phyloP scores from a whole-genome alignment of 2,888 invertebrate genomes.

The Limnephilus rhombicus region DNA sequence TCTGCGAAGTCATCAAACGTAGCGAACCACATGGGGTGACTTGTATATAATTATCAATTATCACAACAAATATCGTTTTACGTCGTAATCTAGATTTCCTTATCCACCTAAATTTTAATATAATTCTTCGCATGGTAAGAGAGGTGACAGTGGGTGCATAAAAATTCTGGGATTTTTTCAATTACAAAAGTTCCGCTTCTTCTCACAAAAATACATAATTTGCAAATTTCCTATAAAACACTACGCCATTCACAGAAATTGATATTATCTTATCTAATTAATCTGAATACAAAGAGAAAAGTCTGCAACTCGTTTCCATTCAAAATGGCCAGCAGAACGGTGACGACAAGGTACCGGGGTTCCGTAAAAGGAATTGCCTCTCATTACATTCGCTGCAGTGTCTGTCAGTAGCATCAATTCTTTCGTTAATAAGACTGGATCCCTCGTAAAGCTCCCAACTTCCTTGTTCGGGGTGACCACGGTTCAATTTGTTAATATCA shows the following conservation, averaged over 20 bases:
- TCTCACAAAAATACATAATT: background rate
- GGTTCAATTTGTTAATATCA: background rate
- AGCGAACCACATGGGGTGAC: too few species aligned
- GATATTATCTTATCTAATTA: background rate
- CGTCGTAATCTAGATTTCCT: too few species aligned
- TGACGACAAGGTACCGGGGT: slow-evolving; percentile 4
- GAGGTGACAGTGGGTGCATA: too few species aligned
- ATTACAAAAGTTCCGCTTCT: background rate
- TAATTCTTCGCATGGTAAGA: too few species aligned
- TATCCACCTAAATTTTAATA: background rate
- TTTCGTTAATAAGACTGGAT: slow-evolving; percentile 52
- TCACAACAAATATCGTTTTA: too few species aligned
- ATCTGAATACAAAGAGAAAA: background rate
- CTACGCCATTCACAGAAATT: background rate
- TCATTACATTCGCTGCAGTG: slow-evolving; percentile 45
- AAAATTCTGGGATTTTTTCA: background rate
- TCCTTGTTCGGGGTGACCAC: slow-evolving; percentile 27
- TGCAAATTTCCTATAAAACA: background rate
- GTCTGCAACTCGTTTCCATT: slow-evolving; percentile 17
- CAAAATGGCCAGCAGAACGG: slow-evolving; percentile 29
- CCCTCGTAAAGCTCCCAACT: slow-evolving; percentile 35
- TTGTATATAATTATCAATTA: too few species aligned
- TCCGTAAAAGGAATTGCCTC: slow-evolving; percentile 36
- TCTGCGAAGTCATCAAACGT: too few species aligned
- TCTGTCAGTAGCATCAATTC: slow-evolving; percentile 53